Base-by-base conservation (phyloP, 2,113 vertebrate species). In the Bolborhynchus lineola region DNA sequence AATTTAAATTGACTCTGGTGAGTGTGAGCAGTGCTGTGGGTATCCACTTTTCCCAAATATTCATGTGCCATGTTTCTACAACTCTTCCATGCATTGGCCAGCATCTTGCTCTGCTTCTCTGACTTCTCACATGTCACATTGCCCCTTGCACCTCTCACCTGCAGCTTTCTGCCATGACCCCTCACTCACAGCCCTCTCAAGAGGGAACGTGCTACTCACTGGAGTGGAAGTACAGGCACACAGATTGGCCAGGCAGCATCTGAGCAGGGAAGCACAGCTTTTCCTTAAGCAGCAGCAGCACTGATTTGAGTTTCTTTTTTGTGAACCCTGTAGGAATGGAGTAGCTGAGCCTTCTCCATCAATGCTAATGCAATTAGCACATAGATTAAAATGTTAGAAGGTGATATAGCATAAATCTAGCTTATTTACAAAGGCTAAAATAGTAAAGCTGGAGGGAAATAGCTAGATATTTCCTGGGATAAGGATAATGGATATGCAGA, bases 221-320 rank as follows among this genome's bases (percentile, higher is more conserved):
- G 42, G 13, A 18, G 5, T 4, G 33, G 35, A 63, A 53, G 11
- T n/a, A 24, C 47, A 49, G 53, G 35, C 21, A 7, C 3, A 21
- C 0, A 3, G 21, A 8, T 16, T 18, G 44, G 8, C 50, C n/a
- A 16, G 46, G 52, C 19, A 62, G 65, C 39, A 1, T 12, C 41
- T 78, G 31, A 39, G 60, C 65, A 44, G 71, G 53, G 71, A 39
- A 44, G 44, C 19, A 18, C 35, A 49, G 49, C 8, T 44, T 42
- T 50, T 68, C 37, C 18, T 46, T 35, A 7, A 37, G 21, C 23
- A 67, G n/a, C 23, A 67, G n/a, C n/a, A 71, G 57, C n/a, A 3
- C 39, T 42, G 44, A 7, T 44, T n/a, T 82, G 41, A 33, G 35
- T n/a, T 26, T 64, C 63, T 31, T 49, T 35, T 65, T 6, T 1